Evolutionary conservation across 1,140 invertebrate species (phyloP), one percentile per base, ranked within the genome.

Genomic region (Pectinophora gossypiella): DNA sequence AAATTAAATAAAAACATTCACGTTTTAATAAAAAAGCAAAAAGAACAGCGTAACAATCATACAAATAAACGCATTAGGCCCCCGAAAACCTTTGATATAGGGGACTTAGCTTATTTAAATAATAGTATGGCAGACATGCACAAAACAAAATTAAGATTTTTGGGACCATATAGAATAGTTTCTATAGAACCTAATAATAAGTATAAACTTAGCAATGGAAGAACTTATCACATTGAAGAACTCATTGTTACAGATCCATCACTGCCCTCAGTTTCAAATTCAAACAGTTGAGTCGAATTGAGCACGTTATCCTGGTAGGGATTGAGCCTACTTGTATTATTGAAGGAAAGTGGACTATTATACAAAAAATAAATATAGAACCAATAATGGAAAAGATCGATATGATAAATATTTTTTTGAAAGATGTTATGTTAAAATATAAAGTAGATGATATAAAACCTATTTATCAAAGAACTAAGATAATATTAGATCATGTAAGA

Each of bases 1-100:
- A 44, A 38, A n/a, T 48, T 59, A 22, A 59, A 59, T 51, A 42
- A 59, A 36, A 51, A 59, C n/a, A n/a, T n/a, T n/a, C n/a, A n/a
- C n/a, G 18, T 48, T 6, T 36, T 48, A 36, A 47, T 54, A 51
- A 54, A 36, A 19, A 36, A 27, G 0, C n/a, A 48, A n/a, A 51
- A 54, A 13, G 19, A 59, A 6, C 22, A 44, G 7, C 19, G 56
- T 10, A 59, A 59, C 44, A 21, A 48, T 12, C 27, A 36, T 4
- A 43, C 44, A 23, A 59, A 55, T 55, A 48, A 55, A 52, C 35
- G 15, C 1, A 55, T 59, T 38, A 51, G 46, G 48, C 36, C 35
- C 1, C 12, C 38, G 3, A 32, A 54, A 15, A 35, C 1, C 2
- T 59, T 42, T 23, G 51, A 55, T 19, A 9, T 54, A 36, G 57